Evolutionary conservation across 2,113 vertebrate species (phyloP).

Genomic region (Chlamydotis undulata): DNA sequence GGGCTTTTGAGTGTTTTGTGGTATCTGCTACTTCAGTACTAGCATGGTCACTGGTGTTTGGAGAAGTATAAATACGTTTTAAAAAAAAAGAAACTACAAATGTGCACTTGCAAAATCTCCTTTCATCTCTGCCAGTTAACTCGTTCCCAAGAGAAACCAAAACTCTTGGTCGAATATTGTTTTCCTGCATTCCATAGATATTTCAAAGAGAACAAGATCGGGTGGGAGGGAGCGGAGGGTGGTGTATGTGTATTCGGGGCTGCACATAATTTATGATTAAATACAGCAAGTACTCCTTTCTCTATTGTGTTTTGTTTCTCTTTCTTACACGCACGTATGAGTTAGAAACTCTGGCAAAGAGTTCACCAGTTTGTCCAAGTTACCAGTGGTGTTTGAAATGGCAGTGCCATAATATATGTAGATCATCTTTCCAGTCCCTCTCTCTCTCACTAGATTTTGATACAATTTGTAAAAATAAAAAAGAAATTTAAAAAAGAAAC

Average conservation of each 20-base stretch:
- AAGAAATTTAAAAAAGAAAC: neutral
- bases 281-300: neutral
- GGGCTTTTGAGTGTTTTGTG: neutral
- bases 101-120: neutral
- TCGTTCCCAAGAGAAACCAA: neutral
- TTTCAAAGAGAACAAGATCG: neutral
- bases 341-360: neutral
- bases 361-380: neutral
- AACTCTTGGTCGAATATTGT: neutral
- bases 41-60: neutral
- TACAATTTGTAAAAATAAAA: neutral
- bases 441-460: neutral
- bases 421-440: neutral
- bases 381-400: neutral
- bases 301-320: neutral
- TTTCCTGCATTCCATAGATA: neutral
- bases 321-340: neutral
- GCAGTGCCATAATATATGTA: neutral
- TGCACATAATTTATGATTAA: neutral
- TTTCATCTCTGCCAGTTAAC: constrained; percentile 5
- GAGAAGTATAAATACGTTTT: neutral
- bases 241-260: neutral
- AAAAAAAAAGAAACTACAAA: neutral
- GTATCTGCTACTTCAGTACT: neutral
- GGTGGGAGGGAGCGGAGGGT: neutral